Base-by-base conservation (phyloP, 2,888 invertebrate species). In the Leucozona laternaria region DNA sequence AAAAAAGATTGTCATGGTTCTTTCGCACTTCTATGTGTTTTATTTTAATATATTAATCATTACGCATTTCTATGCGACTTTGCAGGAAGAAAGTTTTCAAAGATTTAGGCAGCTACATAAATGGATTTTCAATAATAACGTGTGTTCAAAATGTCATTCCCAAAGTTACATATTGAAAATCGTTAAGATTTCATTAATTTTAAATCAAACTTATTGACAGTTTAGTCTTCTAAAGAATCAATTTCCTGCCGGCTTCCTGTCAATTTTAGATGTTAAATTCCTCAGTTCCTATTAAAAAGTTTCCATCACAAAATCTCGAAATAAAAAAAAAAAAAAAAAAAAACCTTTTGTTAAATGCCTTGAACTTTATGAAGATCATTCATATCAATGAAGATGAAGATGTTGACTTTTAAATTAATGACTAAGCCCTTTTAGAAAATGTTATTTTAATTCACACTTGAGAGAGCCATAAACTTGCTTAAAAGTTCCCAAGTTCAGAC, bases 331-430 rank as follows among this genome's bases (percentile, higher is more conserved):
- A 22, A 50, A 48, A 4, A 20, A 20, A 48, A 11, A 48, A 20
- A 48, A 48, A 11, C 4, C 4, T 20, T 20, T 13, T 53, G 25
- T 53, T 53, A 53, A 53, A 53, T 15, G 15, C 53, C 53, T 15
- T 53, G 53, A 53, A 53, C 53, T 25, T 53, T 53, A 53, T 22
- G 22, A 53, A 28, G 53, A 53, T 53, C 53, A 53, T 53, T 7
- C 25, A 25, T 50, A 0, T 25, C 15, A 50, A 28, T 53, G 15
- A 4, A 28, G 8, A 28, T 28, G 7, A 28, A 53, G 1, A 53
- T 53, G n/a, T 25, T 28, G 3, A 53, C 25, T 53, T n/a, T 8
- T 15, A 25, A 6, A 22, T 50, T 15, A 25, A 53, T 53, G 50
- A 53, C 50, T 25, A 53, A 53, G 50, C 50, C 15, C 5, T 7